These are phyloP conservation scores for Chondrilla cf. caribensis DNA, from an alignment of 37 sponge, comb jelly and placozoan genomes.

Conservation along the genomic window DNA sequence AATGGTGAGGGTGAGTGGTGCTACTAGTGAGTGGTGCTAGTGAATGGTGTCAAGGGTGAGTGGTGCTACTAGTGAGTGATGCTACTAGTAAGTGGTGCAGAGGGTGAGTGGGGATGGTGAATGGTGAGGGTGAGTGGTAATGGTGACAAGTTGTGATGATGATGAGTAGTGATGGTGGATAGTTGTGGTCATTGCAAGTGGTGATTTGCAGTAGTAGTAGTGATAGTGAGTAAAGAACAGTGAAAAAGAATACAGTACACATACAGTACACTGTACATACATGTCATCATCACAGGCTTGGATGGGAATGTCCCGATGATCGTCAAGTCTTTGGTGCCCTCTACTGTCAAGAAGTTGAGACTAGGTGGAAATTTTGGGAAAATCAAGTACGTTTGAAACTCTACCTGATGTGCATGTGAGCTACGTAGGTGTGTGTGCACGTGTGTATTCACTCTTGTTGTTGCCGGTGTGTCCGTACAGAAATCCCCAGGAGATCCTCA, in stretches of 20 bases:
- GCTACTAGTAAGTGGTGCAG: too few relatives aligned
- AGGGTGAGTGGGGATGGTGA: too few relatives aligned
- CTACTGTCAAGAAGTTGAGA: constrained; percentile 37
- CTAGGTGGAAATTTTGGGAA: constrained; percentile 77
- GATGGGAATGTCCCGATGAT: not conserved
- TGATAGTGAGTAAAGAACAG: too few relatives aligned
- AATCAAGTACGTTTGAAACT: constrained; percentile 18
- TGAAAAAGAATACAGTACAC: too few relatives aligned
- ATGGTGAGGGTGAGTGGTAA: too few relatives aligned
- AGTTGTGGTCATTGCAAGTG: not conserved
- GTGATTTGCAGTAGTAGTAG: too few relatives aligned
- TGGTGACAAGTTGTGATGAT: too few relatives aligned
- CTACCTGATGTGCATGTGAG: not conserved
- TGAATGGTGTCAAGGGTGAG: too few relatives aligned
- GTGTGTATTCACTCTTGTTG: not conserved
- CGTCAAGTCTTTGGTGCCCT: constrained; percentile 23
- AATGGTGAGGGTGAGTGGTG: too few relatives aligned
- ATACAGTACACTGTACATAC: not conserved
- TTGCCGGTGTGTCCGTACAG: constrained; percentile 26
- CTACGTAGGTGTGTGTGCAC: not conserved
- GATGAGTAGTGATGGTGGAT: too few relatives aligned
- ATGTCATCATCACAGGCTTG: not conserved
- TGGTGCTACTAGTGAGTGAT: too few relatives aligned
- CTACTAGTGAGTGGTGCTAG: too few relatives aligned
- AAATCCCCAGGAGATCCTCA: constrained; percentile 13